phyloP scores from a whole-genome alignment of 2,888 invertebrate genomes.

The Drosophila cracens region DNA sequence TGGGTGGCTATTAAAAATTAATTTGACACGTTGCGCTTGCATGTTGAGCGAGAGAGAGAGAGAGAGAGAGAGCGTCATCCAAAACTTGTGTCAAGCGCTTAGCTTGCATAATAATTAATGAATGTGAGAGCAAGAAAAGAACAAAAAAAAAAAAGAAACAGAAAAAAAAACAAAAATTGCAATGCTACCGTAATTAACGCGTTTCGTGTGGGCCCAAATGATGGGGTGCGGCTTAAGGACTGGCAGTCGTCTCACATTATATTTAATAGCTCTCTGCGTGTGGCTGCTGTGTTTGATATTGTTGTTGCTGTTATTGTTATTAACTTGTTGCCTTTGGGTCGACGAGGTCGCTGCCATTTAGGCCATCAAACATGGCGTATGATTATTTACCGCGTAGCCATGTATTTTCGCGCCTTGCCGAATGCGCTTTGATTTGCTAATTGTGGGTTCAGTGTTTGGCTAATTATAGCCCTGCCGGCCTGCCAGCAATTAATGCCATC shows the following conservation, averaged over 20 bases:
- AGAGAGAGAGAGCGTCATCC: not conserved
- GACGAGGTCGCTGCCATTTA: conserved; percentile 28
- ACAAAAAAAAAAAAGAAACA: not conserved
- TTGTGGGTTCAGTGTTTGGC: conserved; percentile 52
- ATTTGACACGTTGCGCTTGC: conserved; percentile 79
- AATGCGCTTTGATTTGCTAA: conserved; percentile 77
- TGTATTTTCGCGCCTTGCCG: conserved; percentile 63
- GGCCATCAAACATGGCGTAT: conserved; percentile 53
- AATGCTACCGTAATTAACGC: conserved; percentile 75
- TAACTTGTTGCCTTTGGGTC: conserved; percentile 67
- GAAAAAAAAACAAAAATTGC: conserved; percentile 55
- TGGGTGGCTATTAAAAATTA: conserved; percentile 76
- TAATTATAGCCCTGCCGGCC: conserved; percentile 43
- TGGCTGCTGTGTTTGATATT: conserved; percentile 50
- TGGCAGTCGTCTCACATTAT: conserved; percentile 49
- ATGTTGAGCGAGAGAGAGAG: conserved; percentile 48
- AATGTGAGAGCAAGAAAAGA: conserved; percentile 44
- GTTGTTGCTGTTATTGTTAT: conserved; percentile 53
- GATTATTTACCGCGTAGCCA: conserved; percentile 49
- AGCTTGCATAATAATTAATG: conserved; percentile 81
- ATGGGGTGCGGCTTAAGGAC: conserved; percentile 39
- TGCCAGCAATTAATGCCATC: conserved; percentile 45
- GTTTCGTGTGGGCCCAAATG: conserved; percentile 77
- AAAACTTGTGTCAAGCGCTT: conserved; percentile 73
- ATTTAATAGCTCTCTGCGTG: conserved; percentile 72